Base-by-base conservation (phyloP, 1,140 invertebrate genomes). In the Sarcophaga peregrina region DNA sequence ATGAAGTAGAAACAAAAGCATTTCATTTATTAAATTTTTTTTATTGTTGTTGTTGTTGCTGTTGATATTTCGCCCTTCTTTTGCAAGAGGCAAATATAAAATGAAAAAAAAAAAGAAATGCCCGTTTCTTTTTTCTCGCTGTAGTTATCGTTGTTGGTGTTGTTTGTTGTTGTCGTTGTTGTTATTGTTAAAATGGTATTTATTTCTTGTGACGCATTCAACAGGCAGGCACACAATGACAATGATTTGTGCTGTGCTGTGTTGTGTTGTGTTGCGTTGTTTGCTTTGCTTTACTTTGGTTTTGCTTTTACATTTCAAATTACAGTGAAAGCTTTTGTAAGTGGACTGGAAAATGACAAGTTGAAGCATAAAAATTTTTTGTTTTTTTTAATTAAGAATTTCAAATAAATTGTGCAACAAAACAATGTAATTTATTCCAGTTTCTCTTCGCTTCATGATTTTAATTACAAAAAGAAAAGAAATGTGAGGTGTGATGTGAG, bases 321-420 rank as follows among this genome's bases (percentile, higher is more conserved):
- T 68, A 68, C 62, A 68, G 62, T 68, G 17, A 68, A 68, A 68
- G 62, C 62, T 68, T 68, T 68, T 68, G 8, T 68, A 20, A 68
- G 62, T 25, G 62, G 62, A 25, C 62, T 13, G 13, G 25, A 37
- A 37, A 37, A 37, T 37, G 25, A 37, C 25, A 37, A 37, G 25
- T 37, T 4, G 4, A 37, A 4, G 25, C 25, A 37, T 37, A 37
- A 37, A 37, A 1, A 37, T 37, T 37, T 37, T 37, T 37, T 37
- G 1, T 37, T 37, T 37, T 37, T 37, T 37, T 37, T 37, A 37
- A 37, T 37, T 37, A 37, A 37, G 25, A 37, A 37, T 37, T 37
- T 37, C 25, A 37, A 37, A 37, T 37, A 37, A 37, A 37, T 37
- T 37, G 25, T 37, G 25, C 25, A 37, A 37, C 25, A 37, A 37